Conservation (phyloP, 37 sponge, comb jelly and placozoan species). For the Spongilla lacustris region DNA sequence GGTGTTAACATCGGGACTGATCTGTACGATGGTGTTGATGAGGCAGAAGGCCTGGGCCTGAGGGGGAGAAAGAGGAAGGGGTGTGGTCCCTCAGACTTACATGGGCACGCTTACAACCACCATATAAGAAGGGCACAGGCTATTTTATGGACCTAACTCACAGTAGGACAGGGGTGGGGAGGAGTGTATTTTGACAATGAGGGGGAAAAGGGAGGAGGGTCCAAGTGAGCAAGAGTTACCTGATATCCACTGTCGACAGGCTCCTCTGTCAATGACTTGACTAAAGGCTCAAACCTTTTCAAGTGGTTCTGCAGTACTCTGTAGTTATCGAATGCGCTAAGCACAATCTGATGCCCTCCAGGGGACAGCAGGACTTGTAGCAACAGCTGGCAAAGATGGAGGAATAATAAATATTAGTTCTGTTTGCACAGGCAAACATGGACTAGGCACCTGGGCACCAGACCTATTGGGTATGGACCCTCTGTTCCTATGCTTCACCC, state of each 20-base stretch:
- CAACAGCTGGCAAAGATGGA: conserved; percentile 54
- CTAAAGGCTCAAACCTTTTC: conserved; percentile 54
- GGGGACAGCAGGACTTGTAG: conserved; percentile 67
- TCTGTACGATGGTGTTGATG: conserved; percentile 84
- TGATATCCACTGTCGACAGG: conserved; percentile 76
- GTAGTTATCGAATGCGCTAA: conserved; percentile 73
- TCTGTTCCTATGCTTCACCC: too few species aligned
- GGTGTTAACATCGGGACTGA: conserved; percentile 55
- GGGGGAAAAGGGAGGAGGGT: neutral
- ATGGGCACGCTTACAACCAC: too few species aligned
- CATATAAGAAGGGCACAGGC: neutral
- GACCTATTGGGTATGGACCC: too few species aligned
- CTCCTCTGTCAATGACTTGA: conserved; percentile 56
- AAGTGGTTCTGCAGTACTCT: conserved; percentile 52
- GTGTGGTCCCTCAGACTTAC: too few species aligned
- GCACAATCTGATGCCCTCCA: conserved; percentile 70
- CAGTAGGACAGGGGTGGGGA: neutral
- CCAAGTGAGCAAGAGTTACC: too few species aligned
- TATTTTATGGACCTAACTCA: neutral
- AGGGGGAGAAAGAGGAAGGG: neutral
- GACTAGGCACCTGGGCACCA: too few species aligned
- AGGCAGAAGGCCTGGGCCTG: conserved; percentile 76
- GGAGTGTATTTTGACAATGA: too few species aligned
- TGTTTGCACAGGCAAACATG: too few species aligned
- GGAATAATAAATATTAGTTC: neutral